Evolutionary conservation across 2,888 invertebrate species (phyloP), one percentile per base, ranked within the genome.

Genomic region (Malacosoma neustria): DNA sequence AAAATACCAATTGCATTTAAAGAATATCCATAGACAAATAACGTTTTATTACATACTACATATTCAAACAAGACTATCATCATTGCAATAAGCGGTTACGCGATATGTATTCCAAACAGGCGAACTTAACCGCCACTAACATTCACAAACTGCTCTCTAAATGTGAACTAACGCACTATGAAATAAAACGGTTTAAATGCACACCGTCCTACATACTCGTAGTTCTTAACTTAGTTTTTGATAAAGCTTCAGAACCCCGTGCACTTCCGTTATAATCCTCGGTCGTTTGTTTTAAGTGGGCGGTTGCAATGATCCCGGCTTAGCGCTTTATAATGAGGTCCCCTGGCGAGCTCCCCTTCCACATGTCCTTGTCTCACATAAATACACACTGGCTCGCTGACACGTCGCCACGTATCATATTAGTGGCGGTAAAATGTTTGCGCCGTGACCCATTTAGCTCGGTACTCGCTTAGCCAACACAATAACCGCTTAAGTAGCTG

Each of bases 251-350:
- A 32, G 14, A 13, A 32, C 31, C 31, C 11, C n/a, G 32, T 51
- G 45, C 48, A 48, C 39, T 39, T 42, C 29, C 32, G 39, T 51
- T 54, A 51, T 51, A 50, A 56, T 48, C 49, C 46, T 35, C 38
- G 41, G 48, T 51, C 53, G 52, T 58, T 54, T 47, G 54, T 51
- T 46, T 54, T 51, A 54, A 64, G 58, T 61, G 49, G 48, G 41
- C 36, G 43, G 45, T 42, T 51, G 61, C 60, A 55, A 55, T 59
- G 61, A 62, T 54, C 56, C 45, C 49, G 41, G 54, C 62, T 65
- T 61, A 63, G 56, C 61, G 54, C 55, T 64, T 71, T 66, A 69
- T 76, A 75, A 76, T 74, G 72, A 76, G 71, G 55, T 76, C 75
- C 68, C 74, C 39, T 46, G 61, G 53, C 57, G 65, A 22, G 50